A percentile compares a stretch with the other conserved stretches of the same genome.
Evolutionary conservation across 2,113 vertebrate species (phyloP).

Genomic region (Tamias sibiricus): DNA sequence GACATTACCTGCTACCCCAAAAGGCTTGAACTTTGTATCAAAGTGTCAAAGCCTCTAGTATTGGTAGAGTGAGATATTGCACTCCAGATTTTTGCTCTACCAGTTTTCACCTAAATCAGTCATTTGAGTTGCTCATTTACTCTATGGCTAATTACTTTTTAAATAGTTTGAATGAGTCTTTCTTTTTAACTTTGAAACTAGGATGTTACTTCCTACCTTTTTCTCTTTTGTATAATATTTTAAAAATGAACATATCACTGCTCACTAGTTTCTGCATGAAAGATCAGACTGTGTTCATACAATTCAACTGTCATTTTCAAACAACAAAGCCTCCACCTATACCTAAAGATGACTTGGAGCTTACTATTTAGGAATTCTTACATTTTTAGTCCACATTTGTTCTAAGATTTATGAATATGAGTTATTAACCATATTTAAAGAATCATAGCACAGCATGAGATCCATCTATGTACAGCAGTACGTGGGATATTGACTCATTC

Average conservation of each 20-base stretch:
- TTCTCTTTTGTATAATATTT: not conserved
- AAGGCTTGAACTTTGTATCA: not conserved
- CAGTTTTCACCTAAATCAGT: not conserved
- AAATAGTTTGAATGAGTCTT: not conserved
- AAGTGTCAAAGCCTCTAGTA: not conserved
- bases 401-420: not conserved
- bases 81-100: not conserved
- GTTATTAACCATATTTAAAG: not conserved
- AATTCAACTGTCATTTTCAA: slow-evolving; percentile 23
- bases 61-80: not conserved
- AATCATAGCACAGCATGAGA: not conserved
- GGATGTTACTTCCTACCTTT: not conserved
- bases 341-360: not conserved
- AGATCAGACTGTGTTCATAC: not conserved
- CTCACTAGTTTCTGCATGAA: not conserved
- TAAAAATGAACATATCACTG: not conserved
- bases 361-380: not conserved
- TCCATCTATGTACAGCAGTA: not conserved
- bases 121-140: not conserved
- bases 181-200: not conserved
- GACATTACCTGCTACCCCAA: not conserved
- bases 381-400: not conserved
- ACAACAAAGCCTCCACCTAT: not conserved
- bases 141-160: not conserved
- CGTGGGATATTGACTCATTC: not conserved